Conservation (phyloP, 92 coral and sea anemone genomes). For the Parazoanthus atlanticus region DNA sequence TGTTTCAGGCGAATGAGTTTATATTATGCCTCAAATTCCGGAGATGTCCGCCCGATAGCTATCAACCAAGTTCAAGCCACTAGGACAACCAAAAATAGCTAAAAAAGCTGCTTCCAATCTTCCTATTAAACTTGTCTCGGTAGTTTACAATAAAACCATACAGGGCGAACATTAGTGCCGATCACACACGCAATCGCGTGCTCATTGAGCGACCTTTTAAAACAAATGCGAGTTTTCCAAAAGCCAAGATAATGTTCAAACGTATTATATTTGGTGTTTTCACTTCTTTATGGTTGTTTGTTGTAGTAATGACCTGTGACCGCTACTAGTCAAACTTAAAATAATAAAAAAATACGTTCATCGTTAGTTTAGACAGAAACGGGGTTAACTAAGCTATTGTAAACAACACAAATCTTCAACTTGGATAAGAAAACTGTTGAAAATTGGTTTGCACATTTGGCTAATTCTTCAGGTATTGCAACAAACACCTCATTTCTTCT, state of each 20-base stretch:
- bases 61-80: conserved; percentile 43
- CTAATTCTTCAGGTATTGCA: conserved; percentile 1
- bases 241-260: background rate
- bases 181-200: background rate
- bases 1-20: conserved; percentile 21
- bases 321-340: background rate
- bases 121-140: conserved; percentile 27
- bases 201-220: background rate
- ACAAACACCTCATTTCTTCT: conserved; percentile 16
- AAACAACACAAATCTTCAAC: background rate
- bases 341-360: background rate
- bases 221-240: conserved; percentile 1
- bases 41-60: conserved; percentile 55
- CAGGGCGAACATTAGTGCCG: background rate
- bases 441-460: background rate
- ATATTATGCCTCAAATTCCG: conserved; percentile 56
- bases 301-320: background rate
- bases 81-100: conserved; percentile 3
- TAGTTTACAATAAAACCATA: conserved; percentile 26
- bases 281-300: background rate
- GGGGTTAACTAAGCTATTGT: conserved; percentile 13
- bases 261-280: background rate
- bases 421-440: conserved; percentile 18
- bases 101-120: conserved; percentile 38
- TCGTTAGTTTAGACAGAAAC: background rate